A percentile compares a stretch with the other conserved stretches of the same genome.
Evolutionary conservation across 2,888 invertebrate genomes (phyloP).

Genomic region (Tetragonula carbonaria): DNA sequence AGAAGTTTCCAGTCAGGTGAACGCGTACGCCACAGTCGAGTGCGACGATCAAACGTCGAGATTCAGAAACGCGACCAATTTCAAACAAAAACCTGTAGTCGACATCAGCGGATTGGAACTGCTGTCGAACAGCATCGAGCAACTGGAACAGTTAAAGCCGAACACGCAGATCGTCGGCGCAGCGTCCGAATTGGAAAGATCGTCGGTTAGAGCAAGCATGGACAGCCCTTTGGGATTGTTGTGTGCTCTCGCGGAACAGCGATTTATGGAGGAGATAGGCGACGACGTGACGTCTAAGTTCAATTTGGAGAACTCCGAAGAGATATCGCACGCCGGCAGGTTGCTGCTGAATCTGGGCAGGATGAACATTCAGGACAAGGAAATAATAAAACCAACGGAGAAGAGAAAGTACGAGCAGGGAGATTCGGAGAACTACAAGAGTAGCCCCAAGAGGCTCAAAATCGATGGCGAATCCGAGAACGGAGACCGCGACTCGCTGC

Average conservation of each 20-base stretch:
- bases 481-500: slow-evolving; percentile 27
- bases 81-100: slow-evolving; percentile 82
- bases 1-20: neutral
- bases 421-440: slow-evolving; percentile 44
- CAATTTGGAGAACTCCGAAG: slow-evolving; percentile 74
- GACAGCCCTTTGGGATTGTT: slow-evolving; percentile 87
- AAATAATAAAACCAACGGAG: slow-evolving; percentile 47
- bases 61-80: slow-evolving; percentile 5
- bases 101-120: slow-evolving; percentile 93
- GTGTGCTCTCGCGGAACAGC: slow-evolving; percentile 93
- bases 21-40: neutral
- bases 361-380: slow-evolving; percentile 43
- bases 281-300: slow-evolving; percentile 78
- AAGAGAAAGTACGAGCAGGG: slow-evolving; percentile 70
- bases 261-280: slow-evolving; percentile 91
- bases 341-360: slow-evolving; percentile 75
- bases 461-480: slow-evolving; percentile 33
- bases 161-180: slow-evolving; percentile 78
- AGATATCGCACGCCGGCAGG: slow-evolving; percentile 75
- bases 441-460: slow-evolving; percentile 61
- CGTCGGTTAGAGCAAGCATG: slow-evolving; percentile 82
- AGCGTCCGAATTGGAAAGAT: slow-evolving; percentile 82
- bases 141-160: slow-evolving; percentile 87
- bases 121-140: slow-evolving; percentile 93
- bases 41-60: slow-evolving; percentile 60